A percentile compares a stretch with the other conserved stretches of the same genome.
Evolutionary conservation across 2,113 vertebrate species (phyloP).

Genomic region (Chloropsis cyanopogon): DNA sequence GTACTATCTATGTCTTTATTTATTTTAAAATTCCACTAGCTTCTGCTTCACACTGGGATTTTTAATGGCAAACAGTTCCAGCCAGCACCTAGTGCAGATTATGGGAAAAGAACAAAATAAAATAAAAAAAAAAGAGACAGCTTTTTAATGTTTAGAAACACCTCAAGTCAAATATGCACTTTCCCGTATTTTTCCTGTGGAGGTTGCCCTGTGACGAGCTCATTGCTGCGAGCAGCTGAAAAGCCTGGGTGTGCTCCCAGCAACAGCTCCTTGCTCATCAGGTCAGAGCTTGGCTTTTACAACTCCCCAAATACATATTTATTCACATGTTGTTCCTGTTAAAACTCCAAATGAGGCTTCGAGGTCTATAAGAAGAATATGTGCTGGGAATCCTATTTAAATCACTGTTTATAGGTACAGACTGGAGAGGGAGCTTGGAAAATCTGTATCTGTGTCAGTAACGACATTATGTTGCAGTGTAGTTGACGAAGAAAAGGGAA

Average conservation of each 20-base stretch:
- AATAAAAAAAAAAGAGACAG: not conserved
- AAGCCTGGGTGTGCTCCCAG: not conserved
- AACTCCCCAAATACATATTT: not conserved
- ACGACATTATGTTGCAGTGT: not conserved
- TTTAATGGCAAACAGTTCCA: not conserved
- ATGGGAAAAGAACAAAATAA: not conserved
- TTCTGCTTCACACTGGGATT: not conserved
- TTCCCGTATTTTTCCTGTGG: not conserved
- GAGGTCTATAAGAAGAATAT: not conserved
- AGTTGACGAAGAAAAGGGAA: not conserved
- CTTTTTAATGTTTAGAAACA: slow-evolving; percentile 3
- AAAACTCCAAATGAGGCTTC: not conserved
- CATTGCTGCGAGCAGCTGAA: not conserved
- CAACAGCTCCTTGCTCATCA: not conserved
- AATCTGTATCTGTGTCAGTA: not conserved
- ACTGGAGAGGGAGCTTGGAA: not conserved
- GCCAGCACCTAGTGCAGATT: not conserved
- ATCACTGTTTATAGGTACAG: not conserved
- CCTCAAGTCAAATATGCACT: not conserved
- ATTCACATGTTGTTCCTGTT: not conserved
- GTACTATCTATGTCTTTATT: not conserved
- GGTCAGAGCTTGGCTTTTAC: not conserved
- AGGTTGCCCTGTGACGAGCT: not conserved
- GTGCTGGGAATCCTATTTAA: not conserved
- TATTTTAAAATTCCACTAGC: not conserved